Percentiles rank a stretch among this genome's conserved stretches.
These are phyloP conservation scores for Ruditapes philippinarum DNA, from an alignment of 1,140 invertebrate genomes.

Conservation along the genomic window DNA sequence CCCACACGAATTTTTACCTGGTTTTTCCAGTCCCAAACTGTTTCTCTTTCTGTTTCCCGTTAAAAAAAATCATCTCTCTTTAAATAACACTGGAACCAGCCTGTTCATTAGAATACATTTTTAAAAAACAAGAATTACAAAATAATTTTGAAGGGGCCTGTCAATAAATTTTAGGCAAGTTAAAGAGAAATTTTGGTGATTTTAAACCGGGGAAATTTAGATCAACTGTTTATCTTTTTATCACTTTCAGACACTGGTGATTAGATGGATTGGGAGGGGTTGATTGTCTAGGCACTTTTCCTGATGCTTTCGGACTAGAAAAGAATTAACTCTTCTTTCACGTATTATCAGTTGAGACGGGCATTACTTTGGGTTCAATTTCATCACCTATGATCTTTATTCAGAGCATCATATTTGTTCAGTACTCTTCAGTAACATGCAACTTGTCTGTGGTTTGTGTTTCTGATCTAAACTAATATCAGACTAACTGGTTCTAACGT, in stretches of 20 bases:
- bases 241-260: background rate
- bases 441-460: background rate
- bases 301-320: background rate
- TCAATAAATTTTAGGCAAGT: conserved; percentile 44
- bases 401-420: background rate
- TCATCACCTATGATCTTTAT: background rate
- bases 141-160: no score
- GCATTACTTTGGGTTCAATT: background rate
- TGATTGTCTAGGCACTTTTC: background rate
- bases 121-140: no score
- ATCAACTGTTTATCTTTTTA: conserved; percentile 13
- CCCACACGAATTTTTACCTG: no score
- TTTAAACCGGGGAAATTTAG: background rate
- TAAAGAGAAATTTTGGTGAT: background rate
- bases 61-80: no score
- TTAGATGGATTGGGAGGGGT: background rate
- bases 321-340: conserved; percentile 47
- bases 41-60: no score
- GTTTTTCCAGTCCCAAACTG: no score
- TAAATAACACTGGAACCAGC: no score
- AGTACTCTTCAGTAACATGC: background rate
- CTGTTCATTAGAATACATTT: no score
- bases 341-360: conserved; percentile 12
- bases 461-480: background rate
- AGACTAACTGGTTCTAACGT: background rate